Evolutionary conservation across 1,140 invertebrate species (phyloP).

Genomic region (Drosophila watanabei): DNA sequence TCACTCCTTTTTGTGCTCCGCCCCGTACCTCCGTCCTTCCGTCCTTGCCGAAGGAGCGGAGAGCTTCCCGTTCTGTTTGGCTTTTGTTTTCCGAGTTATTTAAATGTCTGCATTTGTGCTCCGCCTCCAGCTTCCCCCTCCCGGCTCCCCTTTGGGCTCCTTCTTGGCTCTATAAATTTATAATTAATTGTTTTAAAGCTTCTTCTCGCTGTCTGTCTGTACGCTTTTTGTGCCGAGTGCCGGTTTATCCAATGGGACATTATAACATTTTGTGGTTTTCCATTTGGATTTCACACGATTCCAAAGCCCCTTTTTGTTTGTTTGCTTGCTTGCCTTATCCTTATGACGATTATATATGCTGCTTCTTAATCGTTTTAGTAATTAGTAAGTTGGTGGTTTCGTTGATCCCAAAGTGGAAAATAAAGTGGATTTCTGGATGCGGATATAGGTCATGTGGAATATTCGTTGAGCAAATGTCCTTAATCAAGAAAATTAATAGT

Average conservation of each 20-base stretch:
- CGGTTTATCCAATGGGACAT: constrained; percentile 39
- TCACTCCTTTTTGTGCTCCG: constrained; percentile 67
- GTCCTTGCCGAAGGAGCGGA: neutral
- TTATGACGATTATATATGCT: constrained; percentile 53
- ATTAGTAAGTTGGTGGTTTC: constrained; percentile 58
- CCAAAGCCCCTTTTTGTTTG: constrained; percentile 23
- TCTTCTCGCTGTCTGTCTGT: constrained; percentile 56
- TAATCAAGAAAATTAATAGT: constrained; percentile 9
- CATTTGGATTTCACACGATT: constrained; percentile 50
- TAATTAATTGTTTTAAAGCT: constrained; percentile 84
- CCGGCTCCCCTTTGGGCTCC: neutral
- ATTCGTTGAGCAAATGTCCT: neutral
- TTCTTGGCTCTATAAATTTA: constrained; percentile 71
- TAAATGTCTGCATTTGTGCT: constrained; percentile 71
- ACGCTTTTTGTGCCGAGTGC: constrained; percentile 27
- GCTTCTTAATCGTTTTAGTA: constrained; percentile 69
- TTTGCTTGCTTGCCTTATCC: constrained; percentile 18
- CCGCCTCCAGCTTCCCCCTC: neutral
- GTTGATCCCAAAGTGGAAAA: neutral
- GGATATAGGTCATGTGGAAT: constrained; percentile 29
- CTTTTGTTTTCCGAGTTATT: constrained; percentile 70
- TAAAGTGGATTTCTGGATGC: constrained; percentile 5
- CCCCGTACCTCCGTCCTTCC: constrained; percentile 17
- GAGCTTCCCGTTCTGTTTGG: constrained; percentile 11
- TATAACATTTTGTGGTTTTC: constrained; percentile 76